Conservation (phyloP, 2,113 vertebrate genomes). For the Edolisoma coerulescens region DNA sequence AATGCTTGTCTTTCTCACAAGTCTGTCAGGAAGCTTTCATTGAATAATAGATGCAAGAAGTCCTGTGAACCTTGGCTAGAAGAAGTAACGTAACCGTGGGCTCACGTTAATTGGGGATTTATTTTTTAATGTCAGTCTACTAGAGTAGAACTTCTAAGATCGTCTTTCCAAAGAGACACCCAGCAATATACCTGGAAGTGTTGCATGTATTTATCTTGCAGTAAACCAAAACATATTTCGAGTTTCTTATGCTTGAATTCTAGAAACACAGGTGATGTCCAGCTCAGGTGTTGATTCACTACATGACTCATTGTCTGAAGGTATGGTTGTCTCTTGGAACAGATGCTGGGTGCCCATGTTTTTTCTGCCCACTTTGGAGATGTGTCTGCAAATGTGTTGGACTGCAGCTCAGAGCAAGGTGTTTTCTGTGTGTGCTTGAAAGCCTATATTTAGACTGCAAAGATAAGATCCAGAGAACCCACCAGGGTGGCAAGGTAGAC, state of each 20-base stretch:
- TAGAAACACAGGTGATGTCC: background rate
- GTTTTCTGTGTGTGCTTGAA: background rate
- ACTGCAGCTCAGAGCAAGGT: accelerated
- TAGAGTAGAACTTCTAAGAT: background rate
- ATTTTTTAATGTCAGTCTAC: background rate
- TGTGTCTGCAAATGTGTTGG: accelerated
- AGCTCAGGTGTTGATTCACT: background rate
- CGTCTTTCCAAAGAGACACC: background rate
- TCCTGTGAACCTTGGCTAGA: background rate
- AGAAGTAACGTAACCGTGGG: background rate
- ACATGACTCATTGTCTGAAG: background rate
- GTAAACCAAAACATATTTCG: background rate
- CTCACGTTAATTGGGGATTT: background rate
- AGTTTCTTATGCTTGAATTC: background rate
- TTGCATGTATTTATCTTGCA: background rate
- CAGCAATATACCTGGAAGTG: background rate
- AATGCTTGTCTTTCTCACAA: background rate
- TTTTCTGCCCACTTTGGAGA: background rate
- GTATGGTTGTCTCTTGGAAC: background rate
- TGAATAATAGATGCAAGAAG: background rate
- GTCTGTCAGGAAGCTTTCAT: background rate
- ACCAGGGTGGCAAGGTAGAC: background rate
- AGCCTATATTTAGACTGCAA: background rate
- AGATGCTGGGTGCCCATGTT: background rate
- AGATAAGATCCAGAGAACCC: background rate